Percentiles rank a stretch among this genome's conserved stretches.
Conservation (phyloP, 2,888 invertebrate species). For the Microctonus brassicae region DNA sequence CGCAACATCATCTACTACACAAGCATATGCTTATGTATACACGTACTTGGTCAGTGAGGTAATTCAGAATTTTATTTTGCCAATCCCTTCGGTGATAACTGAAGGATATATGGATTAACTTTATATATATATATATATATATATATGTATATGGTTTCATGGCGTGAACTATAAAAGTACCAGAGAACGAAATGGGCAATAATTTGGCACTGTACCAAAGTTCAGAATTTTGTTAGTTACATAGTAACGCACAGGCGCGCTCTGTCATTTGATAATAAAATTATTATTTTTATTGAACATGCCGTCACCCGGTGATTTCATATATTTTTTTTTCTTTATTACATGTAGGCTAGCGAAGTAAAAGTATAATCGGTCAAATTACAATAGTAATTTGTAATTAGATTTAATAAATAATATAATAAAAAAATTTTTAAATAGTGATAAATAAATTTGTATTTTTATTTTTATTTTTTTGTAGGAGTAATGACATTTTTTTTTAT, state of each 20-base stretch:
- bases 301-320: neutral
- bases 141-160: constrained; percentile 25
- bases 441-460: no score
- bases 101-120: neutral
- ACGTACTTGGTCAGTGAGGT: neutral
- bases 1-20: no score
- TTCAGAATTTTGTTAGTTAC: constrained; percentile 61
- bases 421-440: no score
- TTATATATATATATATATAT: neutral
- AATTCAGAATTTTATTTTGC: neutral
- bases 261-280: constrained; percentile 54
- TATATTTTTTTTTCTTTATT: neutral
- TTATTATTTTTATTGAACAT: constrained; percentile 42
- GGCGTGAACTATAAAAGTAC: constrained; percentile 51
- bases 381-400: no score
- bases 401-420: no score
- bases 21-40: neutral
- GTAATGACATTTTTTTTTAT: neutral
- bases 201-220: constrained; percentile 62
- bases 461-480: no score
- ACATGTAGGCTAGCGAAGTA: neutral
- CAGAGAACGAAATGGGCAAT: constrained; percentile 46
- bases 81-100: neutral
- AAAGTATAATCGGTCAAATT: no score
- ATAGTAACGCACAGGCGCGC: no score